phyloP scores from a whole-genome alignment of 2,888 invertebrate species.

The Hetaerina titia region DNA sequence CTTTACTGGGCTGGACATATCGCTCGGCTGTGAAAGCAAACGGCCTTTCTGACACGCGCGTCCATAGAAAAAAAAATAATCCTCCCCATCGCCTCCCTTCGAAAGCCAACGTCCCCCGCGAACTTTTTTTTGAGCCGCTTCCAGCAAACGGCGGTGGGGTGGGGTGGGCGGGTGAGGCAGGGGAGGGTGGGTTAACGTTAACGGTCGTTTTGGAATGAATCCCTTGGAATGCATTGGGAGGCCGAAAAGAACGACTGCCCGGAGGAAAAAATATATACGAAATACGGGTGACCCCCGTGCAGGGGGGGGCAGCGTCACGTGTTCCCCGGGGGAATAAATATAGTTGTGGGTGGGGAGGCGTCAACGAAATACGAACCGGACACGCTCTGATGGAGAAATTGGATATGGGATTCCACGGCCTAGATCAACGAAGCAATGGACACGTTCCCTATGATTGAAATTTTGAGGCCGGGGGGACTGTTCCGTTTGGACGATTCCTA shows the following conservation, averaged over 20 bases:
- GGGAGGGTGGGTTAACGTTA: neutral
- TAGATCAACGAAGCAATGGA: neutral
- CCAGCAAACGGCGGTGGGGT: neutral
- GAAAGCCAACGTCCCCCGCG: neutral
- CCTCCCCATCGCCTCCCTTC: neutral
- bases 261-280: too few relatives aligned
- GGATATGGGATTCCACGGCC: neutral
- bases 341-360: too few relatives aligned
- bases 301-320: too few relatives aligned
- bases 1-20: neutral
- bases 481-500: neutral
- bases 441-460: constrained; percentile 34
- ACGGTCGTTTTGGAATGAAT: neutral
- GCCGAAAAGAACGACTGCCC: neutral
- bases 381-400: neutral
- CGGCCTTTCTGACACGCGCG: neutral
- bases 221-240: neutral
- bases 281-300: too few relatives aligned
- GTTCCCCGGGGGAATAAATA: too few relatives aligned
- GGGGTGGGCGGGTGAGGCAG: neutral
- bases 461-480: neutral
- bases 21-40: neutral
- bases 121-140: neutral
- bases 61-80: neutral
- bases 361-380: neutral